Evolutionary conservation across 2,797 vertebrate species (phyloP).

Genomic region (Spheniscus humboldti): DNA sequence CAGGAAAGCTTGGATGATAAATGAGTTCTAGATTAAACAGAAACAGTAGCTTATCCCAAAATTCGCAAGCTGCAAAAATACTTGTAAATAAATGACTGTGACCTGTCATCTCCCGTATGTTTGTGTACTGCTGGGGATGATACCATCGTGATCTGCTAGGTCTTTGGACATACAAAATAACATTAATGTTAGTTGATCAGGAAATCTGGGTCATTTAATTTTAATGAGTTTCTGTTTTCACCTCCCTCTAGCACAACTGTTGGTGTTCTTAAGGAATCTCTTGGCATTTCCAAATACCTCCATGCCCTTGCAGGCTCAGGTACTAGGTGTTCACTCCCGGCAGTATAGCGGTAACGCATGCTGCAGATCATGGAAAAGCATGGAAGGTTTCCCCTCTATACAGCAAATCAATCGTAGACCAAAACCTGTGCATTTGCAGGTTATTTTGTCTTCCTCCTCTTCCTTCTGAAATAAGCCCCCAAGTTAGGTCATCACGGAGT

Average conservation of each 20-base stretch:
- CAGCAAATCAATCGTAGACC: neutral
- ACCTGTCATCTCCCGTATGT: neutral
- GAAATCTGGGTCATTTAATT: neutral
- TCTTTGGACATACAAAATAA: neutral
- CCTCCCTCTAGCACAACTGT: neutral
- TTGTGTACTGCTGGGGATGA: neutral
- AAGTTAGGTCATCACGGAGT: neutral
- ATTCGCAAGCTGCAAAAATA: neutral
- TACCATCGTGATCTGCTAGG: neutral
- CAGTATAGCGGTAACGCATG: neutral
- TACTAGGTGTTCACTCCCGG: rapidly evolving
- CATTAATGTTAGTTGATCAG: neutral
- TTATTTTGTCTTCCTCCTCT: neutral
- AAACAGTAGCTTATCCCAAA: neutral
- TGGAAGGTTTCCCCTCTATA: neutral
- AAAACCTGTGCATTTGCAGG: neutral
- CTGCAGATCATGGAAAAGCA: neutral
- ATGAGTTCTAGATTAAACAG: neutral
- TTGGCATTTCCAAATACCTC: neutral
- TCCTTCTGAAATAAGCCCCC: neutral
- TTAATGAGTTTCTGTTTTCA: neutral
- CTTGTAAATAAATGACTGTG: neutral
- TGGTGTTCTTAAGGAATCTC: neutral
- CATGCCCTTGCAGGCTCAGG: neutral
- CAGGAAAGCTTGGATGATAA: neutral